Base-by-base conservation (phyloP, 2,888 invertebrate genomes). In the Synergus gifuensis region DNA sequence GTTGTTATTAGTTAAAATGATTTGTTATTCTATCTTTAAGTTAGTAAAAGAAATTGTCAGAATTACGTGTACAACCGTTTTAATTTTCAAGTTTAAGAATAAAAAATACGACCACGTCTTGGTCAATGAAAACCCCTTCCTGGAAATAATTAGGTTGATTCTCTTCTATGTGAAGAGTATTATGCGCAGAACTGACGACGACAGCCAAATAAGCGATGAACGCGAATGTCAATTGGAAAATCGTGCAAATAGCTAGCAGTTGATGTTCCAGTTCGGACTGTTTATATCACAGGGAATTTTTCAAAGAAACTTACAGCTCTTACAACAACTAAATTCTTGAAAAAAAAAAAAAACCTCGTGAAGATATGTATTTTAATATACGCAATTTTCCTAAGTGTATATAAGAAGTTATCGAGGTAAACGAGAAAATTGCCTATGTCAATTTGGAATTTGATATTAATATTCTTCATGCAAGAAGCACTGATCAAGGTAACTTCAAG, bases 211-310 rank as follows among this genome's bases (percentile, higher is more conserved):
- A 78, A 78, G 63, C 73, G 62, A 63, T 63, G 44, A 78, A 78
- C 78, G 83, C 86, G 88, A 88, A 89, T 90, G 88, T 89, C 88
- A 90, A 90, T 89, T 89, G 88, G 88, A 90, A 90, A 90, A 90
- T 90, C 87, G 89, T 87, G 86, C 87, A 86, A 87, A 88, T 88
- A 89, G 83, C 86, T 85, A 86, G 85, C 79, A 67, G 62, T 69
- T 67, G 77, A 76, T 77, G 79, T 67, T 77, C 77, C 22, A 79
- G 58, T 76, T 79, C 18, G 12, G 11, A 62, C 14, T 12, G 11
- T 14, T 28, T 62, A 62, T 62, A 62, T 62, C 18, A 62, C 14
- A 28, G 12, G 62, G 4, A 5, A 12, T 62, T 22, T 28, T 28
- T 62, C 9, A 3, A 12, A 46, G 46, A 46, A 62, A 62, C 11